Percentiles rank a stretch among this genome's conserved stretches.
Conservation (phyloP, 2,113 vertebrate genomes). For the Thalassarche chlororhynchos region DNA sequence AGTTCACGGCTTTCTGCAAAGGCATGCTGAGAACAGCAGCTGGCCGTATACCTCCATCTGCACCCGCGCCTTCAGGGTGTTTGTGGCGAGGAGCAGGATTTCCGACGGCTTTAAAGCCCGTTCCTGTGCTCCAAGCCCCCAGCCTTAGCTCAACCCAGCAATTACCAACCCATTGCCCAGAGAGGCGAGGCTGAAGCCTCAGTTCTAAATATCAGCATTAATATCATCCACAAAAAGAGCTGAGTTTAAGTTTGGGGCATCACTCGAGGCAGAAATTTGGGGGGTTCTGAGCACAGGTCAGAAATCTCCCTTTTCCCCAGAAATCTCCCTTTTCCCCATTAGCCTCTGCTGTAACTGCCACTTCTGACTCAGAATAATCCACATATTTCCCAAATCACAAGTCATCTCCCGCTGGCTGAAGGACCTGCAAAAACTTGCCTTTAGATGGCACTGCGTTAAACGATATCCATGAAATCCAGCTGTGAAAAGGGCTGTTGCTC, state of each 20-base stretch:
- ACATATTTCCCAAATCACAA: neutral
- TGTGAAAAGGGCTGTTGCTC: neutral
- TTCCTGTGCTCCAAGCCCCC: neutral
- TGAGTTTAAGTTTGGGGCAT: neutral
- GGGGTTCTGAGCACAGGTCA: neutral
- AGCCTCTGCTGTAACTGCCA: neutral
- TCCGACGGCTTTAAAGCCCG: accelerated
- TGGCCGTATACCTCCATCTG: neutral
- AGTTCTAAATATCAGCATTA: neutral
- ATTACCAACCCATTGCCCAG: accelerated
- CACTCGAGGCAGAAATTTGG: neutral
- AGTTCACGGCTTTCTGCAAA: neutral
- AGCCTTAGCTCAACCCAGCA: neutral
- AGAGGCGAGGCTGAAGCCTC: neutral
- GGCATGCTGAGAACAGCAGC: neutral
- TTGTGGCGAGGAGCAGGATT: accelerated
- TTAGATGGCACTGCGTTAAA: neutral
- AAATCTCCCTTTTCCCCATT: neutral
- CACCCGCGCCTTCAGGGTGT: accelerated
- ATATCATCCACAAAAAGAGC: neutral
- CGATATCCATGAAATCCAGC: neutral
- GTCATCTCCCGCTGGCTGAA: accelerated
- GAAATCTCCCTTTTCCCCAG: neutral
- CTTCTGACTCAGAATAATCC: neutral
- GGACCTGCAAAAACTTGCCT: neutral